Conservation (phyloP, 1,140 invertebrate genomes). For the Brachionus rubens region DNA sequence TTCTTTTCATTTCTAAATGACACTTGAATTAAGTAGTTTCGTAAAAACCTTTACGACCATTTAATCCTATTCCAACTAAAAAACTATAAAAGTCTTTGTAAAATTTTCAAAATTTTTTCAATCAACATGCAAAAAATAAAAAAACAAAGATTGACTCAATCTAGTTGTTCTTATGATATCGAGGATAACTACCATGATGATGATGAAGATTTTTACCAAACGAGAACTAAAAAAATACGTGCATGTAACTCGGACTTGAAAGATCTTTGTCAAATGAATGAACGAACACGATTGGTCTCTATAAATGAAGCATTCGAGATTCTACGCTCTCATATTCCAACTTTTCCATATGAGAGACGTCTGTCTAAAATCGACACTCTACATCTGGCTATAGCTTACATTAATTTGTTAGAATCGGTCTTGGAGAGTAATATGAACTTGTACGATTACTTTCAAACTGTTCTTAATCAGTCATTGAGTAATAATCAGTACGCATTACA, state of each 20-base stretch:
- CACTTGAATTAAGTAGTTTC: background rate
- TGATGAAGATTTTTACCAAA: background rate
- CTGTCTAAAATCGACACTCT: conserved; percentile 95
- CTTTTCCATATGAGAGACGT: conserved; percentile 96
- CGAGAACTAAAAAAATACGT: background rate
- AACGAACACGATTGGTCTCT: conserved; percentile 6
- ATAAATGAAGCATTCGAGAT: conserved; percentile 52
- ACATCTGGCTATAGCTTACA: conserved; percentile 93
- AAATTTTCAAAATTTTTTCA: too few species aligned
- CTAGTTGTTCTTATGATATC: too few species aligned
- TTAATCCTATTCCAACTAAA: too few species aligned
- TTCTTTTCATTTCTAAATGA: conserved; percentile 21
- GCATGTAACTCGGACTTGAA: background rate
- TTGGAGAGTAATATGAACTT: conserved; percentile 59
- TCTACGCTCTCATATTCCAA: conserved; percentile 77
- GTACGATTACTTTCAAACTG: conserved; percentile 49
- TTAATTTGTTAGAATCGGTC: conserved; percentile 89
- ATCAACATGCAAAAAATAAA: too few species aligned
- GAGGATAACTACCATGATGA: too few species aligned
- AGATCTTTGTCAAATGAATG: background rate
- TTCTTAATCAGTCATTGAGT: conserved; percentile 49
- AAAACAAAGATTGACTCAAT: too few species aligned
- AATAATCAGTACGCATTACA: background rate
- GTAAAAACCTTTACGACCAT: too few species aligned
- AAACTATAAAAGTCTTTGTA: too few species aligned